phyloP scores from a whole-genome alignment of 2,888 invertebrate species.

The Helobdella robusta region DNA sequence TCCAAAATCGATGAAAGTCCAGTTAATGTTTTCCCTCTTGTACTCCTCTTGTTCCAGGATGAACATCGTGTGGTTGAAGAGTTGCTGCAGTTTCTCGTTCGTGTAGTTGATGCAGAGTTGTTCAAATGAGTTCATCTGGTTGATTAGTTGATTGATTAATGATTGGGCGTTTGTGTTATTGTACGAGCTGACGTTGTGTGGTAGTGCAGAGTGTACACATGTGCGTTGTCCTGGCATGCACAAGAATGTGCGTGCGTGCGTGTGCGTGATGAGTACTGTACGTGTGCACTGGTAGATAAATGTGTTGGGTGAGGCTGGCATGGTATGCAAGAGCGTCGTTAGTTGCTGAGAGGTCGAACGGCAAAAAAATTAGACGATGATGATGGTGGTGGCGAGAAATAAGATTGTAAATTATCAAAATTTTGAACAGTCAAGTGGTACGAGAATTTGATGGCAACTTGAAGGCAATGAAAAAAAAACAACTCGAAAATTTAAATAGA shows the following conservation, averaged over 20 bases:
- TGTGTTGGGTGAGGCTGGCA: too few relatives aligned
- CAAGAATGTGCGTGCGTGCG: slow-evolving; percentile 11
- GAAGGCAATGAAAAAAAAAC: too few relatives aligned
- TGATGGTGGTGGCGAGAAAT: too few relatives aligned
- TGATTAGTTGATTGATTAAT: neutral
- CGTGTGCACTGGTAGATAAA: neutral
- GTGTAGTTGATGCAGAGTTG: slow-evolving; percentile 99
- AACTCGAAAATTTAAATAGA: too few relatives aligned
- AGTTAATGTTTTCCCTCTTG: slow-evolving; percentile 95
- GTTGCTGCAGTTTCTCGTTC: slow-evolving; percentile 96
- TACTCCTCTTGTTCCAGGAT: slow-evolving; percentile 99
- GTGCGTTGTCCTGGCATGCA: neutral
- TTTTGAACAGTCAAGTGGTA: too few relatives aligned
- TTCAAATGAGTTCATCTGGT: slow-evolving; percentile 84
- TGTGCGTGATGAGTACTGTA: slow-evolving; percentile 3
- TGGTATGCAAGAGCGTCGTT: too few relatives aligned
- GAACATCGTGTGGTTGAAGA: slow-evolving; percentile 99
- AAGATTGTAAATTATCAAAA: too few relatives aligned
- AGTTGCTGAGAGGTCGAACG: too few relatives aligned
- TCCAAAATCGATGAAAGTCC: slow-evolving; percentile 99
- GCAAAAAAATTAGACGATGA: too few relatives aligned
- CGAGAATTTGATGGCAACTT: too few relatives aligned
- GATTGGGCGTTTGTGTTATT: slow-evolving; percentile 7
- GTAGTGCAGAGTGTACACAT: too few relatives aligned
- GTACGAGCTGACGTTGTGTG: too few relatives aligned